Percentiles rank a stretch among this genome's conserved stretches.
Evolutionary conservation across 2,797 vertebrate genomes (phyloP).

Genomic region (Lophotriccus pileatus): DNA sequence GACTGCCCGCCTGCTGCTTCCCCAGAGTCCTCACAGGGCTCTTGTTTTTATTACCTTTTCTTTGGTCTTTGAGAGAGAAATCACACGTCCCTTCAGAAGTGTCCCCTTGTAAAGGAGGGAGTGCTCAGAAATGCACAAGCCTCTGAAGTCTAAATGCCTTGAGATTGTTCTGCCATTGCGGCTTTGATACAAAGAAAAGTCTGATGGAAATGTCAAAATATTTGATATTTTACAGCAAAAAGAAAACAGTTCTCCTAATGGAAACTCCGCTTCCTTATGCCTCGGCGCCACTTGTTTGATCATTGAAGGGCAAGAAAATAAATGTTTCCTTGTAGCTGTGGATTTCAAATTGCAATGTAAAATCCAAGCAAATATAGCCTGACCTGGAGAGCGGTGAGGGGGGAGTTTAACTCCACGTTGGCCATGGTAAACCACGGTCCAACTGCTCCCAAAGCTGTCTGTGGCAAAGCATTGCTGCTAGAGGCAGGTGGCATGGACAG

Average conservation of each 20-base stretch:
- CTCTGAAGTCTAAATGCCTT: conserved; percentile 51
- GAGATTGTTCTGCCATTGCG: conserved; percentile 55
- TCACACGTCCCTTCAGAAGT: background rate
- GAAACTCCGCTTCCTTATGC: conserved; percentile 33
- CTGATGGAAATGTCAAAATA: conserved; percentile 71
- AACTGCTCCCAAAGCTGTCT: rapidly evolving
- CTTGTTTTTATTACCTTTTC: background rate
- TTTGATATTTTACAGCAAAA: conserved; percentile 67
- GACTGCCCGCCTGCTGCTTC: background rate
- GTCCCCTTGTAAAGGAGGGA: conserved; percentile 20
- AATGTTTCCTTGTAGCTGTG: conserved; percentile 51
- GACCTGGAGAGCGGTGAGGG: background rate
- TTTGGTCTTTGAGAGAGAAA: background rate
- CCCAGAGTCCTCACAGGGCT: background rate
- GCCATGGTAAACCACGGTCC: rapidly evolving
- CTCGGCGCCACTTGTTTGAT: conserved; percentile 52
- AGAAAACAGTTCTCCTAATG: conserved; percentile 56
- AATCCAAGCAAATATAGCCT: conserved; percentile 23
- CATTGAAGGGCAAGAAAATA: conserved; percentile 66
- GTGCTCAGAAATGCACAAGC: background rate
- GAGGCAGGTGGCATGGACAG: rapidly evolving
- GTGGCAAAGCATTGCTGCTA: background rate
- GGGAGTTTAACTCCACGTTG: background rate
- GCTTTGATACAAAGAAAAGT: conserved; percentile 58
- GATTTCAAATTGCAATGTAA: conserved; percentile 51